Evolutionary conservation across 1,140 invertebrate species (phyloP), one percentile per base, ranked within the genome.

Genomic region (Anoplolepis gracilipes): DNA sequence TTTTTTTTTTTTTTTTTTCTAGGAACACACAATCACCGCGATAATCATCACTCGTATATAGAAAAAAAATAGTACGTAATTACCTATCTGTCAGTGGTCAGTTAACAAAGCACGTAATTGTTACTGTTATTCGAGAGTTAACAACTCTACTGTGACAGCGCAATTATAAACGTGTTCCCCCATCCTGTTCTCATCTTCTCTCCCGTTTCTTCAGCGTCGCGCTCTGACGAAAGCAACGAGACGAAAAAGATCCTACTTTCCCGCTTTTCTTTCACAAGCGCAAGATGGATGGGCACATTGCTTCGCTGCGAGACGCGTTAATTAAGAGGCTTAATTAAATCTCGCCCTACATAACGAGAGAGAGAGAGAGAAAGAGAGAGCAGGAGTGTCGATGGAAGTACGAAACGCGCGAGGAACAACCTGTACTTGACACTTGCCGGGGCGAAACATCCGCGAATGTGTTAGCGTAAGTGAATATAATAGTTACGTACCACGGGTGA

Each of bases 401-500:
- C 2, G 72, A 89, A 78, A 89, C 10, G 77, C 30, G 42, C 61
- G 39, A 78, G 72, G 36, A 62, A 39, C 82, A 84, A 72, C 84
- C 76, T 57, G 84, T 64, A 65, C 46, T 49, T 49, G 84, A 57
- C 59, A 72, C 49, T 70, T 77, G 49, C 28, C 53, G 25, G 8
- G 42, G 59, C 61, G 73, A 64, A 65, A 77, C n/a, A 77, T 13
- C 25, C 25, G 28, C 64, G 53, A 72, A 36, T 42, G 86, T 85
- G 85, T 28, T n/a, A n/a, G 33, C 67, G 49, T 39, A 55, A 81
- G 49, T 67, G 76, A 19, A 61, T 46, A 36, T 36, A n/a, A 6
- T 36, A 64, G 28, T 84, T 69, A 84, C 73, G 64, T 46, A 69
- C 73, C 64, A 46, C n/a, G 30, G 64, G 46, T 67, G 57, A 69